These are phyloP conservation scores for Pangasius krempfi DNA, from an alignment of 2,797 vertebrate species.

Conservation along the genomic window DNA sequence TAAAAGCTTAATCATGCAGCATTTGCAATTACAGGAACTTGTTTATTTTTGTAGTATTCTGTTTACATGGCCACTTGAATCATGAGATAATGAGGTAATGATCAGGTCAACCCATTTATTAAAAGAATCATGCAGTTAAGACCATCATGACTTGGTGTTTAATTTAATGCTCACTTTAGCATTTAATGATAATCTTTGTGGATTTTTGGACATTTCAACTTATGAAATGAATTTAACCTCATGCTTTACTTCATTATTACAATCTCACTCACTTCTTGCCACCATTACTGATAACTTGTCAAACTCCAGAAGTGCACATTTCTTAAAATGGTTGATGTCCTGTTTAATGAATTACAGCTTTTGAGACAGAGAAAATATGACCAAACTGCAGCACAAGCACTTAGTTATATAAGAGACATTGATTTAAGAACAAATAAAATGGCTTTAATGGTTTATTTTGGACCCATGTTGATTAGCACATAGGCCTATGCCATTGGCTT, in stretches of 20 bases:
- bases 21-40: background rate
- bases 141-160: background rate
- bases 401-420: background rate
- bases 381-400: background rate
- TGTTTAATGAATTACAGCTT: background rate
- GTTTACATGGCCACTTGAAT: background rate
- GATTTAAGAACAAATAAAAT: background rate
- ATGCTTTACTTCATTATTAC: background rate
- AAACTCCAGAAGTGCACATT: background rate
- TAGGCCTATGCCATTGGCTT: background rate
- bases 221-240: background rate
- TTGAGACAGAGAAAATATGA: background rate
- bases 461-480: background rate
- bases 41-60: background rate
- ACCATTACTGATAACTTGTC: background rate
- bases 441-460: background rate
- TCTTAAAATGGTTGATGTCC: background rate
- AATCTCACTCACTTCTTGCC: background rate
- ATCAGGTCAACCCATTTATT: background rate
- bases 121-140: background rate
- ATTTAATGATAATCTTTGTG: background rate
- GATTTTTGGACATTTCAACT: background rate
- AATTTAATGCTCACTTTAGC: background rate
- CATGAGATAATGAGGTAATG: background rate
- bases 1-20: background rate